A percentile compares a stretch with the other conserved stretches of the same genome.
phyloP scores from a whole-genome alignment of 2,888 invertebrate species.

The Galerucella calmariensis region DNA sequence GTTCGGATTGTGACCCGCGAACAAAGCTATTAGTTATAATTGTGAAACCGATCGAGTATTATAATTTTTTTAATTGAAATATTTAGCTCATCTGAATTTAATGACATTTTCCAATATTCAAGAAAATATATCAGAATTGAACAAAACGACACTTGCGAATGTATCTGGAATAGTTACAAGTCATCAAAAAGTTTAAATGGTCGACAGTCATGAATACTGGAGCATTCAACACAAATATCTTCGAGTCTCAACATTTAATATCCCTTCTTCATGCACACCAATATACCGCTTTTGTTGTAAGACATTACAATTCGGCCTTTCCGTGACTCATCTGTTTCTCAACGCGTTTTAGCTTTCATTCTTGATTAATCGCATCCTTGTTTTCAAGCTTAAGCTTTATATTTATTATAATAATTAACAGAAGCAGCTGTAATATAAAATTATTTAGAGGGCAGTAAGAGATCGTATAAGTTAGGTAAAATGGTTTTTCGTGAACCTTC shows the following conservation, averaged over 20 bases:
- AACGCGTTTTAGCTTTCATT: constrained; percentile 34
- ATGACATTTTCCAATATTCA: too few species aligned
- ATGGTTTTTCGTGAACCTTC: constrained; percentile 4
- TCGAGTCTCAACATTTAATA: constrained; percentile 9
- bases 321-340: constrained; percentile 46
- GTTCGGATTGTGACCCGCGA: too few species aligned
- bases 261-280: constrained; percentile 19
- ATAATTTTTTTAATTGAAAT: too few species aligned
- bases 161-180: not conserved
- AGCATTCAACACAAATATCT: not conserved
- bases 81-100: too few species aligned
- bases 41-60: too few species aligned
- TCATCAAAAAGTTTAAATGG: not conserved
- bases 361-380: constrained; percentile 47
- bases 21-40: too few species aligned
- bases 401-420: constrained; percentile 43
- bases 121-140: not conserved
- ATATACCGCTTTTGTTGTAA: constrained; percentile 41
- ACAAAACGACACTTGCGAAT: constrained; percentile 1
- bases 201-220: too few species aligned
- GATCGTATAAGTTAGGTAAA: not conserved
- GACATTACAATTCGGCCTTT: constrained; percentile 42
- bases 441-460: constrained; percentile 3
- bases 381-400: constrained; percentile 31
- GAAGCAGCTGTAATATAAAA: constrained; percentile 20